Conservation (phyloP, 64 coral and sea anemone species). For the Astreopora myriophthalma region DNA sequence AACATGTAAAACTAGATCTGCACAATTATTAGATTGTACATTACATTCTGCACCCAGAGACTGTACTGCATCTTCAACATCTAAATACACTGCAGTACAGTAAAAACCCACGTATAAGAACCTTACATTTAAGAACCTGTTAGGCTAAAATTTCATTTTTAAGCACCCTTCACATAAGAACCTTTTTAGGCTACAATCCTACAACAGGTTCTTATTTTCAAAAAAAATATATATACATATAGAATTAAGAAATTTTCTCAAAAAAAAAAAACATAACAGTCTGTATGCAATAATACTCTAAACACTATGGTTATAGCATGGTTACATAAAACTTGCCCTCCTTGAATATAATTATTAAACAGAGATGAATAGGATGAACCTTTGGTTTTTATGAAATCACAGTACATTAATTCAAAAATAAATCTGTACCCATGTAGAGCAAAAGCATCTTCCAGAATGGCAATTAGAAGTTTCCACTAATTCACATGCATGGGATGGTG, state of each 20-base stretch:
- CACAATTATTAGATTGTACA: conserved; percentile 20
- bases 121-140: no score
- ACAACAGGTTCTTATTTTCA: no score
- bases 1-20: conserved; percentile 11
- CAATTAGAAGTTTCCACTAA: background rate
- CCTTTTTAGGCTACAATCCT: no score
- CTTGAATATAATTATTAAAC: background rate
- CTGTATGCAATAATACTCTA: no score
- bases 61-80: conserved; percentile 44
- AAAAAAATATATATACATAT: no score
- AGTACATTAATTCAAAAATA: background rate
- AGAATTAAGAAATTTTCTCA: no score
- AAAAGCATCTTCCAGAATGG: background rate
- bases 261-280: no score
- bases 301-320: no score
- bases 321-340: background rate
- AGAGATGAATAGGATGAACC: background rate
- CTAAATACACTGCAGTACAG: conserved; percentile 36
- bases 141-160: no score
- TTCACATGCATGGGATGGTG: background rate
- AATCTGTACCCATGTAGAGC: background rate
- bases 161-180: no score
- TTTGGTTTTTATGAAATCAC: background rate
- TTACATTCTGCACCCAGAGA: background rate
- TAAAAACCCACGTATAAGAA: no score